Evolutionary conservation across 2,888 invertebrate species (phyloP), one percentile per base, ranked within the genome.

Genomic region (Gibbula magus): DNA sequence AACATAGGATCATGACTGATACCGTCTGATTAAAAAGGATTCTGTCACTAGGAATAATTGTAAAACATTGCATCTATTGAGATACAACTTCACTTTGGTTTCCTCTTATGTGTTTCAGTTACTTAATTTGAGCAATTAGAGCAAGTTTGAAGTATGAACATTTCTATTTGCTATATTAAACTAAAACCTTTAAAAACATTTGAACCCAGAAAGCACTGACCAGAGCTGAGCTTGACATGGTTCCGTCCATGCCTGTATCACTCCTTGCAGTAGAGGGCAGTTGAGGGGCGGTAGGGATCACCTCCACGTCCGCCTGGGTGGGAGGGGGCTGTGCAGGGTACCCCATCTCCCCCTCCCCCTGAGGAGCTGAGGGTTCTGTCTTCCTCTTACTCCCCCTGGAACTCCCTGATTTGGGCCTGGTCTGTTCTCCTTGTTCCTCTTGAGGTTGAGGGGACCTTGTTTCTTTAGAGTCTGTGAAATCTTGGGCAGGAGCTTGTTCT

Each of bases 161-260:
- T n/a, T n/a, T n/a, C n/a, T n/a, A n/a, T n/a, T n/a, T n/a, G n/a
- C n/a, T n/a, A n/a, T n/a, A n/a, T n/a, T n/a, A n/a, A n/a, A n/a
- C n/a, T n/a, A n/a, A n/a, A n/a, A n/a, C n/a, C n/a, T n/a, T n/a
- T n/a, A n/a, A n/a, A n/a, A n/a, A n/a, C n/a, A n/a, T n/a, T n/a
- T n/a, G n/a, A n/a, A n/a, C n/a, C 53, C n/a, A 22, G 13, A 54
- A 16, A 61, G n/a, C 18, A 73, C 81, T 82, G 80, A 90, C 90
- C 84, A 90, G 78, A 22, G 90, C 90, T 75, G 88, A 84, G 32
- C 87, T 88, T n/a, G 90, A 88, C 88, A 88, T 88, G 13, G 88
- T 87, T 13, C 88, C 90, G 75, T 89, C 89, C 29, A 88, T 79
- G 39, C 82, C 83, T 39, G 87, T 86, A 45, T 87, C 87, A 20